phyloP scores from a whole-genome alignment of 1,140 invertebrate genomes.

The Elymnias hypermnestra region DNA sequence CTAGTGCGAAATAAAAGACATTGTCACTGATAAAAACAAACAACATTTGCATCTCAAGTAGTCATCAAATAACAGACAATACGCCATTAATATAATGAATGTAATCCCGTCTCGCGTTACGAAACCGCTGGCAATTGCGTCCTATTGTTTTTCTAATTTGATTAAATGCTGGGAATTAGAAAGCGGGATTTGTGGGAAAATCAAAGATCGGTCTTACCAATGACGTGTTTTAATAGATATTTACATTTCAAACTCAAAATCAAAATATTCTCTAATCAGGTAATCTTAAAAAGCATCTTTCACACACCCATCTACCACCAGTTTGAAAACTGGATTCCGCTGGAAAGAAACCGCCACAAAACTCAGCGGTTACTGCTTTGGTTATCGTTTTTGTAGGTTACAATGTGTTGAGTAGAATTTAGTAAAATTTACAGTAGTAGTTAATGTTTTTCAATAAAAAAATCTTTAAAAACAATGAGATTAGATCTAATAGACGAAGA shows the following conservation, averaged over 20 bases:
- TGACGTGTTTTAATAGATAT: conserved; percentile 2
- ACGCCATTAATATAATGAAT: conserved; percentile 13
- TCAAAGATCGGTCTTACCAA: neutral
- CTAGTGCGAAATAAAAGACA: neutral
- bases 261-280: too few relatives aligned
- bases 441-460: too few relatives aligned
- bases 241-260: neutral
- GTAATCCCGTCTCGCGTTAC: conserved; percentile 9
- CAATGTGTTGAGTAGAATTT: too few relatives aligned
- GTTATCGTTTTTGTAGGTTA: too few relatives aligned
- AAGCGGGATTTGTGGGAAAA: conserved; percentile 11
- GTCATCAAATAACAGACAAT: conserved; percentile 14
- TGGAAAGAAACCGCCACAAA: too few relatives aligned
- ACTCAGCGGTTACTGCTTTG: too few relatives aligned
- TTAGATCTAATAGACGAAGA: too few relatives aligned
- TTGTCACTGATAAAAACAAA: neutral
- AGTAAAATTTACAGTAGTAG: too few relatives aligned
- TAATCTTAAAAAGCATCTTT: too few relatives aligned
- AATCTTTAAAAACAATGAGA: too few relatives aligned
- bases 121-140: conserved; percentile 5
- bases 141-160: conserved; percentile 10
- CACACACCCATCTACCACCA: too few relatives aligned
- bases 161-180: conserved; percentile 15
- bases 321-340: too few relatives aligned
- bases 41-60: conserved; percentile 3